Conservation (phyloP, 2,888 invertebrate species). For the Lasius platythorax region DNA sequence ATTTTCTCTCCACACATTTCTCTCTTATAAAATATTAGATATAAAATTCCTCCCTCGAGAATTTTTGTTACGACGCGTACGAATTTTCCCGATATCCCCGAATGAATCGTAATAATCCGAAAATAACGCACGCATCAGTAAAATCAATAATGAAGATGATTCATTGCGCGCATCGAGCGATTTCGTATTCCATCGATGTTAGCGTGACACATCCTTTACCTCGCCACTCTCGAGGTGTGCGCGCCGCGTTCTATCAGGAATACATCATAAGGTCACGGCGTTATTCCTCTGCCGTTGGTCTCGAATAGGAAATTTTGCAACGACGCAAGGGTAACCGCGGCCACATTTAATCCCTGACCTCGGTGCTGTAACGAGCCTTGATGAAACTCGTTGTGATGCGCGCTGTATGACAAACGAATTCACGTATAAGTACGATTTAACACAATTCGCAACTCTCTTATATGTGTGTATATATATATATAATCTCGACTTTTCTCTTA, state of each 20-base stretch:
- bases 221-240: neutral
- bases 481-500: neutral
- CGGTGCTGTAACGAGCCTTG: conserved; percentile 73
- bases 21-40: neutral
- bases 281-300: conserved; percentile 1
- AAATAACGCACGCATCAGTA: conserved; percentile 54
- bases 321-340: conserved; percentile 58
- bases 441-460: conserved; percentile 12
- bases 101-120: conserved; percentile 34
- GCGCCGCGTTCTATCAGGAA: conserved; percentile 15
- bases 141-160: conserved; percentile 53
- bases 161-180: conserved; percentile 44
- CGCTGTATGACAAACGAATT: conserved; percentile 34
- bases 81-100: neutral
- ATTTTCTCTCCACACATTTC: neutral
- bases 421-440: conserved; percentile 36
- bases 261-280: conserved; percentile 8
- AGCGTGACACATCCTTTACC: conserved; percentile 40
- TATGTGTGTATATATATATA: neutral
- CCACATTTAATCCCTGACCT: conserved; percentile 73
- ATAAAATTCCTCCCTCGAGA: neutral
- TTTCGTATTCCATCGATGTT: conserved; percentile 46
- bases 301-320: conserved; percentile 45
- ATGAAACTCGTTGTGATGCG: conserved; percentile 72
- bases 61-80: neutral